Evolutionary conservation across 2,113 vertebrate species (phyloP).

Genomic region (Scophthalmus maximus): DNA sequence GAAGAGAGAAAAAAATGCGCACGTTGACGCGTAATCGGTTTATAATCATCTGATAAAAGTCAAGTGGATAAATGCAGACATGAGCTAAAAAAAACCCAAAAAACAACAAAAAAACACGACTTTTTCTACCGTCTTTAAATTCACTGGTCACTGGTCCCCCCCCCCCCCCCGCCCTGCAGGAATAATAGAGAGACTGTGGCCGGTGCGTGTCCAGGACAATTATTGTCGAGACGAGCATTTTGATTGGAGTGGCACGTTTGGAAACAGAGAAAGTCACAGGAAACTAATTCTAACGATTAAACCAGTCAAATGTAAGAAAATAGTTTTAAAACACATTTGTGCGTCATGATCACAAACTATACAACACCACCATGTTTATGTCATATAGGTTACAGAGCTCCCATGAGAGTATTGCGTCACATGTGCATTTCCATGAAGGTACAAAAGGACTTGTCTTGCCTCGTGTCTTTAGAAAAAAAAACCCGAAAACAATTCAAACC

Average conservation of each 20-base stretch:
- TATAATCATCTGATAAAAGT: conserved; percentile 14
- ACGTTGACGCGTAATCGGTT: conserved; percentile 24
- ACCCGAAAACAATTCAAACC: conserved; percentile 26
- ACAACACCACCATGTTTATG: background rate
- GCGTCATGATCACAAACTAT: background rate
- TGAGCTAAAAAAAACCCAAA: too few species aligned
- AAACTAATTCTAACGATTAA: background rate
- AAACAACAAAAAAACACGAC: conserved; percentile 26
- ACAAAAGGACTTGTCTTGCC: background rate
- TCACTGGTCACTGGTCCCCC: conserved; percentile 32
- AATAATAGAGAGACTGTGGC: conserved; percentile 53
- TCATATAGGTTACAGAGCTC: background rate
- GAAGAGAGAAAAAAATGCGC: conserved; percentile 10
- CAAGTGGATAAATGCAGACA: conserved; percentile 42
- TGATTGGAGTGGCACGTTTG: conserved; percentile 21
- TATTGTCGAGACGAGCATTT: conserved; percentile 59
- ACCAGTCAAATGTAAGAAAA: background rate
- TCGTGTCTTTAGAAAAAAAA: background rate
- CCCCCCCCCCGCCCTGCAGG: conserved; percentile 41
- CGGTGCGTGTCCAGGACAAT: conserved; percentile 60
- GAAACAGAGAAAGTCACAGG: conserved; percentile 37
- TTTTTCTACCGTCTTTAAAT: conserved; percentile 30
- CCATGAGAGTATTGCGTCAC: background rate
- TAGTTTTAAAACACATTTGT: background rate
- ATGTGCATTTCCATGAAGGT: background rate